phyloP scores from a whole-genome alignment of 1,140 invertebrate species.

The Macrobrachium nipponense region DNA sequence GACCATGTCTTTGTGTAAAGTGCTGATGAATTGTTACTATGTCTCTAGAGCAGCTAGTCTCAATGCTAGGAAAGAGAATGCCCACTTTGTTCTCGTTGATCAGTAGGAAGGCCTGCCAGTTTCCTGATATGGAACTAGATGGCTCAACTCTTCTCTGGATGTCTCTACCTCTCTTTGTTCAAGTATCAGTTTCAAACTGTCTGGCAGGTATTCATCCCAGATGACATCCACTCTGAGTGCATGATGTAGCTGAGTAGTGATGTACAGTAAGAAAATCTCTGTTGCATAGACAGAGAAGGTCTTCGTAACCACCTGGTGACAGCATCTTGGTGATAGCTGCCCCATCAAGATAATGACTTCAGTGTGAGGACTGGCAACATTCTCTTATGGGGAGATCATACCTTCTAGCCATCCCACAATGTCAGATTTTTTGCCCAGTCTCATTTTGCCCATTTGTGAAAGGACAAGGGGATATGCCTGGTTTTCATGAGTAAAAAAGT shows the following conservation, averaged over 20 bases:
- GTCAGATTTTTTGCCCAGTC: slow-evolving; percentile 25
- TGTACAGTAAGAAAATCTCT: neutral
- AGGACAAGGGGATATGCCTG: slow-evolving; percentile 11
- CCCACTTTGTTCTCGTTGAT: neutral
- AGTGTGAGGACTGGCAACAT: too few species aligned
- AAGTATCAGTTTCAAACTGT: neutral
- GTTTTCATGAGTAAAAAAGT: slow-evolving; percentile 31
- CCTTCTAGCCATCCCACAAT: slow-evolving; percentile 6
- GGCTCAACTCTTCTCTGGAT: neutral
- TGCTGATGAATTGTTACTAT: neutral
- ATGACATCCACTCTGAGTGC: slow-evolving; percentile 1
- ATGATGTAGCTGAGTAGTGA: neutral
- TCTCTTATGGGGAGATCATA: neutral
- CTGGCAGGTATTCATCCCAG: neutral
- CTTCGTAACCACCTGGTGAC: too few species aligned
- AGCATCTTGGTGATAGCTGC: too few species aligned
- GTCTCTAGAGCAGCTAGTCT: neutral
- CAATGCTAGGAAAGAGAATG: neutral
- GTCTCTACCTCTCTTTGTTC: slow-evolving; percentile 15
- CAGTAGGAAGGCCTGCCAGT: neutral
- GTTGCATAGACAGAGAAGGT: neutral
- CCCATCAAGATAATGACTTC: too few species aligned
- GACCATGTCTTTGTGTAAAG: neutral
- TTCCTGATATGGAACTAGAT: neutral
- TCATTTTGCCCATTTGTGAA: slow-evolving; percentile 17